Percentiles rank a stretch among this genome's conserved stretches.
These are phyloP conservation scores for Geophilus truncorum DNA, from an alignment of 2,888 invertebrate species.

Conservation along the genomic window DNA sequence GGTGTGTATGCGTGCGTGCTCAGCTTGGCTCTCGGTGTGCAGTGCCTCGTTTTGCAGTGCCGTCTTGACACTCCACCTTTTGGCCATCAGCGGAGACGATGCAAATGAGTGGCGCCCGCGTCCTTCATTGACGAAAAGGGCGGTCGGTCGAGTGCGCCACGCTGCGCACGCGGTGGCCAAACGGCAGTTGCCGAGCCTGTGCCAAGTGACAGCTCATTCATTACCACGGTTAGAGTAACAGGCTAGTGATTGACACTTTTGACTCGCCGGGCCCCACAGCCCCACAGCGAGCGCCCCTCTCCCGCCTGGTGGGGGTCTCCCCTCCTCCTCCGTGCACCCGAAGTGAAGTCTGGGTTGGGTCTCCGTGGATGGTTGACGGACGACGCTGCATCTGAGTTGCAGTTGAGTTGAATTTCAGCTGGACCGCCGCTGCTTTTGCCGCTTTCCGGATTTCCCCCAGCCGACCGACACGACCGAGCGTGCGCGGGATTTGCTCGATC, in stretches of 20 bases:
- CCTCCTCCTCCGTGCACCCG: neutral
- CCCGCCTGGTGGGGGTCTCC: slow-evolving; percentile 3
- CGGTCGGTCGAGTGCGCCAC: slow-evolving; percentile 23
- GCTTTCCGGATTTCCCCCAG: neutral
- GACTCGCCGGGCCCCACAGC: slow-evolving; percentile 22
- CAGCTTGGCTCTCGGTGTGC: neutral
- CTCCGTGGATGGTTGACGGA: neutral
- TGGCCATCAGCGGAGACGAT: slow-evolving; percentile 15
- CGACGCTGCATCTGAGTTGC: neutral
- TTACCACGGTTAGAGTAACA: slow-evolving; percentile 35
- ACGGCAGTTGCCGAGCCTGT: slow-evolving; percentile 27
- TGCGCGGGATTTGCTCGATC: neutral
- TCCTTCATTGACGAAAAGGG: slow-evolving; percentile 15
- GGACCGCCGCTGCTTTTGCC: neutral
- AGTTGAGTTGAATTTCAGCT: too few species aligned
- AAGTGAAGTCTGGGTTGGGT: neutral
- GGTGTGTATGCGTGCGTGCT: slow-evolving; percentile 15
- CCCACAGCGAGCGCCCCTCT: slow-evolving; percentile 28
- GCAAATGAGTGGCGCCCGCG: slow-evolving; percentile 25
- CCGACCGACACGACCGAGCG: neutral
- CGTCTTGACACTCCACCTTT: slow-evolving; percentile 21
- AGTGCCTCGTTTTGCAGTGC: neutral
- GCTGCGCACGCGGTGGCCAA: slow-evolving; percentile 30
- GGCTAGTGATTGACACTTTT: slow-evolving; percentile 36
- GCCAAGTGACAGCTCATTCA: slow-evolving; percentile 38